Percentiles rank a stretch among this genome's conserved stretches.
These are phyloP conservation scores for Mus musculus DNA, from an alignment of 2,113 vertebrate genomes.

Conservation along the genomic window DNA sequence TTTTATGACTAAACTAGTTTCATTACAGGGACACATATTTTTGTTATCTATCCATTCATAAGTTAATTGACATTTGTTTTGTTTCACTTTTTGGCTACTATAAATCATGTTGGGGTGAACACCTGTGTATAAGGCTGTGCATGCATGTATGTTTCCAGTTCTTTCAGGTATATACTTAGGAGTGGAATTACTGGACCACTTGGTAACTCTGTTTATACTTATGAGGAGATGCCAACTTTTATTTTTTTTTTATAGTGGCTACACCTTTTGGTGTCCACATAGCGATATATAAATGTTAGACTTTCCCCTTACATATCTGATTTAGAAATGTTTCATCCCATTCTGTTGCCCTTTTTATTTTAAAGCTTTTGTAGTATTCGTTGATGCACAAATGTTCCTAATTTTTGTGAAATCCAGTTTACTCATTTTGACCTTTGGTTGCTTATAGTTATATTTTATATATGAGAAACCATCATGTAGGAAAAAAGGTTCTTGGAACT, in stretches of 20 bases:
- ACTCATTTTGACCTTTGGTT: neutral
- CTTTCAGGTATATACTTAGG: neutral
- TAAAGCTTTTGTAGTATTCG: neutral
- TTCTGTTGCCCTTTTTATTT: neutral
- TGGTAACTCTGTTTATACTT: neutral
- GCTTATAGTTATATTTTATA: neutral
- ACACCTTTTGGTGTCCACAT: neutral
- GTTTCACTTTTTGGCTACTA: neutral
- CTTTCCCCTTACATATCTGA: neutral
- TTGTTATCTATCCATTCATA: neutral
- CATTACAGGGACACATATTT: neutral
- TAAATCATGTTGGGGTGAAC: neutral
- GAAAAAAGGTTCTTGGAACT: neutral
- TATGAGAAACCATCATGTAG: neutral
- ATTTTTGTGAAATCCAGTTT: neutral
- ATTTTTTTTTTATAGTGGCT: neutral
- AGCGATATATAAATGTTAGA: neutral
- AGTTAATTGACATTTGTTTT: constrained; percentile 31
- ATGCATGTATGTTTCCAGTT: neutral
- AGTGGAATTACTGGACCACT: neutral
- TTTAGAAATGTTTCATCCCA: neutral
- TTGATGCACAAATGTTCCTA: neutral
- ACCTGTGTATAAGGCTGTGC: neutral
- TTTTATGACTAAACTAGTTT: neutral
- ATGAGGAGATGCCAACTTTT: neutral